Conservation (phyloP, 2,888 invertebrate species). For the Phyllotreta cruciferae region DNA sequence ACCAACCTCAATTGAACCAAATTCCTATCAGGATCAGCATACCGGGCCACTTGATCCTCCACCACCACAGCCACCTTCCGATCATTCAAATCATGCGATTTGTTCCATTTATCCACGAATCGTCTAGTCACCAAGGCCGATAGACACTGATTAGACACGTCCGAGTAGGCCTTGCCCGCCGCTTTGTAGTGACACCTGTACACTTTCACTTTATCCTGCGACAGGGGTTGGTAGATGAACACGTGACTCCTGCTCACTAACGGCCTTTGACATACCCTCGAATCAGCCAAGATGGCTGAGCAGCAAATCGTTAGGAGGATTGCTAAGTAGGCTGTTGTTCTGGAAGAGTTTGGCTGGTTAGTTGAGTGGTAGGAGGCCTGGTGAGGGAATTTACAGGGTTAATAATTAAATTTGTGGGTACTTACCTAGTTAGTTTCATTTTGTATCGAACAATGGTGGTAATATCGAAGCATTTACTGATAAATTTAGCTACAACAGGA, state of each 20-base stretch:
- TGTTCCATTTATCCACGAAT: conserved; percentile 23
- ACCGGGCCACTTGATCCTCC: conserved; percentile 16
- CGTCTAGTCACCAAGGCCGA: conserved; percentile 14
- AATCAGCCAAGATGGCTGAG: background rate
- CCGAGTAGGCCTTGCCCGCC: conserved; percentile 13
- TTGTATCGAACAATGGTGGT: no score
- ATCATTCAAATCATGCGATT: conserved; percentile 4
- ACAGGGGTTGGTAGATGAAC: conserved; percentile 21
- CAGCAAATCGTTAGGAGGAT: background rate
- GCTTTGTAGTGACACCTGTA: conserved; percentile 23
- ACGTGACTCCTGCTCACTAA: conserved; percentile 8
- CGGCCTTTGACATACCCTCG: conserved; percentile 18
- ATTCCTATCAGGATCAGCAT: conserved; percentile 20
- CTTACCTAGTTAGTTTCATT: no score
- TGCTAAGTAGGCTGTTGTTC: no score
- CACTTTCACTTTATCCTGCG: conserved; percentile 2
- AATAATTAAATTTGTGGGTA: no score
- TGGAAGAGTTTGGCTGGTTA: no score
- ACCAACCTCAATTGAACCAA: conserved; percentile 17
- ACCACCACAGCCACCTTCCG: conserved; percentile 1
- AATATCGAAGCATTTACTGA: no score
- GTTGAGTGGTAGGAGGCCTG: no score
- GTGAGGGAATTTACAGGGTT: no score
- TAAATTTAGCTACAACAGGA: no score
- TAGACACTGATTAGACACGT: conserved; percentile 28